These are phyloP conservation scores for Anas platyrhynchos DNA, from an alignment of 2,113 vertebrate genomes.

Conservation along the genomic window DNA sequence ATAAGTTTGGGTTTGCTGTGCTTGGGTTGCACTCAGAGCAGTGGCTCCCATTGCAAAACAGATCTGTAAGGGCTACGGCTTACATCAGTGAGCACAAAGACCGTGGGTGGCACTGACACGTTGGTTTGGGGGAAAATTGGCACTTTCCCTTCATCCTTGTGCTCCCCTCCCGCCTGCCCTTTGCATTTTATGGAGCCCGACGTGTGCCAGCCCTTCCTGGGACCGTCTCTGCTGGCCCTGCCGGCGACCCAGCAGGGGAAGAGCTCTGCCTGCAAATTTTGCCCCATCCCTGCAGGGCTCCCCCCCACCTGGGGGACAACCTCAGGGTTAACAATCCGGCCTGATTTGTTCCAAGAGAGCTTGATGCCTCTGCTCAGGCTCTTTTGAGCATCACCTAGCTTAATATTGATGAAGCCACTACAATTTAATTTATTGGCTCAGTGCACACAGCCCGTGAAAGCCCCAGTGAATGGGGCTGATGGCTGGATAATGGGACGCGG, in stretches of 20 bases:
- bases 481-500: not conserved
- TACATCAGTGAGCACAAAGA: not conserved
- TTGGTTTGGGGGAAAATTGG: not conserved
- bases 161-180: not conserved
- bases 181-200: not conserved
- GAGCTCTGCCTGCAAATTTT: not conserved
- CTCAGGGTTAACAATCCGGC: not conserved
- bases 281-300: not conserved
- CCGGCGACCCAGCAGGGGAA: too few relatives aligned
- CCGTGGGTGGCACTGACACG: not conserved
- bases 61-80: not conserved
- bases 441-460: not conserved
- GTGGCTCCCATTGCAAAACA: not conserved
- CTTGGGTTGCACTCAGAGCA: not conserved
- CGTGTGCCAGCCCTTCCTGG: not conserved
- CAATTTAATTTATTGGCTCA: conserved; percentile 62
- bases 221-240: too few relatives aligned
- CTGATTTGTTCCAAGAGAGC: not conserved
- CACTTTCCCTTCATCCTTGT: not conserved
- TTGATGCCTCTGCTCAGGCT: not conserved
- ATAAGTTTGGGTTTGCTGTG: not conserved
- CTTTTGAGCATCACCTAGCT: not conserved
- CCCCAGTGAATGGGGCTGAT: not conserved
- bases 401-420: not conserved
- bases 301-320: accelerated